These are phyloP conservation scores for Teinopalpus imperialis DNA, from an alignment of 2,888 invertebrate genomes.

Conservation along the genomic window DNA sequence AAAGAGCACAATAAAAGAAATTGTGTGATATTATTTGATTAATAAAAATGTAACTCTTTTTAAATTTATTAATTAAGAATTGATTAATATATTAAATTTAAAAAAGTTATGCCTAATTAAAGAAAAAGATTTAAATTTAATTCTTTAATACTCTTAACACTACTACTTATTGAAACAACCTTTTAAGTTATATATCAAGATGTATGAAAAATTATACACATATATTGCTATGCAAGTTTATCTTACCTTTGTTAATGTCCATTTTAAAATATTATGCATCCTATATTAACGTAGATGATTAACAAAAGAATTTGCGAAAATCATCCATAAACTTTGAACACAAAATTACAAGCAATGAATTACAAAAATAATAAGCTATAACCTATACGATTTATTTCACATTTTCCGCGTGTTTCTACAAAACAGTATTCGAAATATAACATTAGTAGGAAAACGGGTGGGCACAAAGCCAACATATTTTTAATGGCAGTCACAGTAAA, in stretches of 20 bases:
- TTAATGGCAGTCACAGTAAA: slow-evolving; percentile 69
- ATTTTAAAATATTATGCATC: not conserved
- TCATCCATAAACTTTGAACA: not conserved
- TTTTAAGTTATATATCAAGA: too few relatives aligned
- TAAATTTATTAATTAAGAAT: too few relatives aligned
- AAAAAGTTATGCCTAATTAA: too few relatives aligned
- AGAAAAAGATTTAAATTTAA: too few relatives aligned
- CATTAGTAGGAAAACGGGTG: slow-evolving; percentile 73
- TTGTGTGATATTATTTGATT: too few relatives aligned
- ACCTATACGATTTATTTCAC: slow-evolving; percentile 64
- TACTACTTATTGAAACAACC: too few relatives aligned
- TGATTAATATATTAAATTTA: too few relatives aligned
- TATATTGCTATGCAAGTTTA: not conserved
- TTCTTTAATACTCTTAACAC: too few relatives aligned
- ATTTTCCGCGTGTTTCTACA: slow-evolving; percentile 60
- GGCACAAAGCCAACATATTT: slow-evolving; percentile 79
- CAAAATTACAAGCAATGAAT: not conserved
- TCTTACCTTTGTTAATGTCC: not conserved
- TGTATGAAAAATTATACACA: too few relatives aligned
- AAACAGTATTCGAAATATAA: slow-evolving; percentile 61
- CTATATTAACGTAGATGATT: not conserved
- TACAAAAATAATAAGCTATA: slow-evolving; percentile 53
- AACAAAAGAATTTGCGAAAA: not conserved
- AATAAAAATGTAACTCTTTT: too few relatives aligned
- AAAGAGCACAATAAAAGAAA: too few relatives aligned